Conservation (phyloP, 1,140 invertebrate genomes). For the Rhopalosiphum padi region DNA sequence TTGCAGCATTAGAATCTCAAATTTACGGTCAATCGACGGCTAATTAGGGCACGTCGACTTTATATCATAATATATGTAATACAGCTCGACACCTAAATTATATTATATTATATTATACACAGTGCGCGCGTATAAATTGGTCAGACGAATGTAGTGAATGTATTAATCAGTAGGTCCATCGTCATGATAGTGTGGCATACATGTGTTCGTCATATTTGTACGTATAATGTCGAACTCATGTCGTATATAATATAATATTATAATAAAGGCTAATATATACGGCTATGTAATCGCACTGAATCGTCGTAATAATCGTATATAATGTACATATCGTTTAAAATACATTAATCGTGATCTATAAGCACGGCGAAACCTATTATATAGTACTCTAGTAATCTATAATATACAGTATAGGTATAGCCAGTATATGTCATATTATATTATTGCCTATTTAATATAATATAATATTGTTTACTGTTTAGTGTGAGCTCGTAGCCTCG, state of each 20-base stretch:
- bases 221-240: neutral
- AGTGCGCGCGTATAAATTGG: neutral
- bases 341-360: neutral
- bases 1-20: neutral
- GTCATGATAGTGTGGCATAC: neutral
- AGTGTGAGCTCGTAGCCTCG: neutral
- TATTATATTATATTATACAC: neutral
- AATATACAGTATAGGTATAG: neutral
- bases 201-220: neutral
- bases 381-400: neutral
- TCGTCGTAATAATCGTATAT: no score
- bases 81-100: neutral
- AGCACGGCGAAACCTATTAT: neutral
- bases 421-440: neutral
- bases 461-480: neutral
- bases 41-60: conserved; percentile 13
- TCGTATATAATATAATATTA: neutral
- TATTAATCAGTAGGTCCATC: neutral
- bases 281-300: neutral
- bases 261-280: neutral
- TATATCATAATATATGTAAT: neutral
- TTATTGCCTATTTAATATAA: neutral
- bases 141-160: neutral
- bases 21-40: neutral
- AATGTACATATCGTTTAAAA: neutral